phyloP scores from a whole-genome alignment of 1,140 invertebrate genomes.

The Apis laboriosa region DNA sequence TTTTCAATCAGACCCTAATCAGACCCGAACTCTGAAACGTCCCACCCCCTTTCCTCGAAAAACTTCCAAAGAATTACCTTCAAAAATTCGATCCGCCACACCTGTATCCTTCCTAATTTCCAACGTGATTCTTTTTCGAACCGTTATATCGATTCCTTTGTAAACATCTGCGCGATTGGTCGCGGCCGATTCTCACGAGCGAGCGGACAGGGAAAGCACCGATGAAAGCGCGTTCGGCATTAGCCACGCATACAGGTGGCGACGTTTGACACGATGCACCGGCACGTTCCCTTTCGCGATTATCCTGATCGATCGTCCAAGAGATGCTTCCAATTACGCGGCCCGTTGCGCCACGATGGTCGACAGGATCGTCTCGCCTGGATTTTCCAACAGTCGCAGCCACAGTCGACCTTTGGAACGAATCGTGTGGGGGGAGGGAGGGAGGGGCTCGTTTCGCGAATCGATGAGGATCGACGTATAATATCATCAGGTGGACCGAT shows the following conservation, averaged over 20 bases:
- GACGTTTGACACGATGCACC: conserved; percentile 54
- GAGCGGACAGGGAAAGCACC: conserved; percentile 63
- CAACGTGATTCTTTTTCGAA: neutral
- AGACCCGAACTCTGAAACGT: too few species aligned
- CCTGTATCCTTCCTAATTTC: neutral
- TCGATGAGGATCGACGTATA: neutral
- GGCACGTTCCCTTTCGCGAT: conserved; percentile 37
- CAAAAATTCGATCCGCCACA: neutral
- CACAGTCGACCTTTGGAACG: conserved; percentile 26
- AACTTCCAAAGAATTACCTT: neutral
- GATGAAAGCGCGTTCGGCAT: conserved; percentile 70
- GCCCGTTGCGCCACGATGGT: conserved; percentile 27
- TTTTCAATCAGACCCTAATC: too few species aligned
- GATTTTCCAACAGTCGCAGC: conserved; percentile 13
- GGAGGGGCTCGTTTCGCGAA: neutral
- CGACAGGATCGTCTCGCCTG: conserved; percentile 10
- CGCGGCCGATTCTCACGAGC: conserved; percentile 14
- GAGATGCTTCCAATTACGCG: conserved; percentile 42
- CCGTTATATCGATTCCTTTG: neutral
- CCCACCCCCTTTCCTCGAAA: too few species aligned
- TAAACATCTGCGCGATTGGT: conserved; percentile 21
- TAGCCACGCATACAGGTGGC: conserved; percentile 74
- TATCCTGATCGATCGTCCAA: conserved; percentile 32
- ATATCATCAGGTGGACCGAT: neutral
- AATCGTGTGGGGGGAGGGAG: neutral